phyloP scores from a whole-genome alignment of 1,140 invertebrate genomes.

The Zaprionus africanus region DNA sequence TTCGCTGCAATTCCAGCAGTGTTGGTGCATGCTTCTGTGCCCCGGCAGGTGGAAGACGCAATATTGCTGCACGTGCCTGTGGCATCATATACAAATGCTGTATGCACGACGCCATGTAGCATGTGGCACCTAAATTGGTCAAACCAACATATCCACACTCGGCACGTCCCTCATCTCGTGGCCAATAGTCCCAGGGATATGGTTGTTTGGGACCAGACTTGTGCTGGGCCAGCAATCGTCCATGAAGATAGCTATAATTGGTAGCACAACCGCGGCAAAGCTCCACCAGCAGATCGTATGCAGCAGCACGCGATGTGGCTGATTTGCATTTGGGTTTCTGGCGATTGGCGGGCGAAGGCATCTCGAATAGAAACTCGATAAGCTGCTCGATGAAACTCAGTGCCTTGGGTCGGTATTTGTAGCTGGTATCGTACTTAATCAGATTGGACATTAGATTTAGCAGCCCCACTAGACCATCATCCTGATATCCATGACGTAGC shows the following conservation, averaged over 20 bases:
- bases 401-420: constrained; percentile 92
- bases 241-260: constrained; percentile 94
- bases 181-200: constrained; percentile 99
- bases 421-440: constrained; percentile 94
- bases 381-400: constrained; percentile 90
- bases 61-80: constrained; percentile 92
- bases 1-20: constrained; percentile 94
- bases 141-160: constrained; percentile 97
- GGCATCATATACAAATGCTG: constrained; percentile 99
- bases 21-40: constrained; percentile 92
- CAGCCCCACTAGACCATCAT: constrained; percentile 95
- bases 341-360: constrained; percentile 93
- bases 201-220: constrained; percentile 92
- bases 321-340: constrained; percentile 97
- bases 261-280: constrained; percentile 92
- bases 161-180: constrained; percentile 95
- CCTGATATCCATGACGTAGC: constrained; percentile 91
- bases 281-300: constrained; percentile 95
- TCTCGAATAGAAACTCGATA: constrained; percentile 95
- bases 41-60: constrained; percentile 86
- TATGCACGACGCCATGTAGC: constrained; percentile 98
- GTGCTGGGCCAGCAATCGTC: constrained; percentile 93
- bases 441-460: constrained; percentile 93
- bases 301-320: constrained; percentile 92
- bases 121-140: constrained; percentile 97